Percentiles rank a stretch among this genome's conserved stretches.
phyloP scores from a whole-genome alignment of 2,113 vertebrate genomes.

The Solea solea region DNA sequence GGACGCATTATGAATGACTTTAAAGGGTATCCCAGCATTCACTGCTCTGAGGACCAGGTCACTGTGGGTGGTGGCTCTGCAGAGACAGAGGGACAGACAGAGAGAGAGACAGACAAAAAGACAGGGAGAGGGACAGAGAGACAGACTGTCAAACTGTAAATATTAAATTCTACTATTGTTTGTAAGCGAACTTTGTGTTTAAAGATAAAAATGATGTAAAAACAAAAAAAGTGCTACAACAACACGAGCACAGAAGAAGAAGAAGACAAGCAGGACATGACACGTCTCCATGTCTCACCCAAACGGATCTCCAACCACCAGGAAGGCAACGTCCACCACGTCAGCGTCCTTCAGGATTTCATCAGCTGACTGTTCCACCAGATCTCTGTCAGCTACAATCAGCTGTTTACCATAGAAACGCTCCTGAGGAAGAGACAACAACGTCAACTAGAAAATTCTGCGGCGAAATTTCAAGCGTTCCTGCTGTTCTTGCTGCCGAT shows the following conservation, averaged over 20 bases:
- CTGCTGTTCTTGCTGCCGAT: too few species aligned
- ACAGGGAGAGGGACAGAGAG: too few species aligned
- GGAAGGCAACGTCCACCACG: slow-evolving; percentile 88
- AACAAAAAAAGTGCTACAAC: too few species aligned
- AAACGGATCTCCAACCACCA: slow-evolving; percentile 97
- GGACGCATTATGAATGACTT: slow-evolving; percentile 95
- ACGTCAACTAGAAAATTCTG: too few species aligned
- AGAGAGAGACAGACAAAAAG: too few species aligned
- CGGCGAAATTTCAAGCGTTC: too few species aligned
- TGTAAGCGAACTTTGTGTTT: too few species aligned
- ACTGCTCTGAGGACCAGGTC: slow-evolving; percentile 94
- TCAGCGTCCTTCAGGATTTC: slow-evolving; percentile 90
- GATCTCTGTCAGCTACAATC: slow-evolving; percentile 93
- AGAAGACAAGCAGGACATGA: not conserved
- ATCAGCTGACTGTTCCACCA: slow-evolving; percentile 92
- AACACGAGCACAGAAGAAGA: too few species aligned
- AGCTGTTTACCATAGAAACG: slow-evolving; percentile 93
- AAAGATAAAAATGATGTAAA: too few species aligned
- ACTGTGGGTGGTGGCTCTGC: slow-evolving; percentile 96
- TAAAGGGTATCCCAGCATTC: slow-evolving; percentile 88
- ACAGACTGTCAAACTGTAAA: too few species aligned
- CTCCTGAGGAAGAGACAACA: slow-evolving; percentile 81
- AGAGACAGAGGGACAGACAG: not conserved
- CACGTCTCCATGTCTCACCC: slow-evolving; percentile 84
- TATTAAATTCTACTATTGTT: too few species aligned